A percentile compares a stretch with the other conserved stretches of the same genome.
Evolutionary conservation across 92 coral and sea anemone genomes (phyloP).

Genomic region (Zoanthus sociatus): DNA sequence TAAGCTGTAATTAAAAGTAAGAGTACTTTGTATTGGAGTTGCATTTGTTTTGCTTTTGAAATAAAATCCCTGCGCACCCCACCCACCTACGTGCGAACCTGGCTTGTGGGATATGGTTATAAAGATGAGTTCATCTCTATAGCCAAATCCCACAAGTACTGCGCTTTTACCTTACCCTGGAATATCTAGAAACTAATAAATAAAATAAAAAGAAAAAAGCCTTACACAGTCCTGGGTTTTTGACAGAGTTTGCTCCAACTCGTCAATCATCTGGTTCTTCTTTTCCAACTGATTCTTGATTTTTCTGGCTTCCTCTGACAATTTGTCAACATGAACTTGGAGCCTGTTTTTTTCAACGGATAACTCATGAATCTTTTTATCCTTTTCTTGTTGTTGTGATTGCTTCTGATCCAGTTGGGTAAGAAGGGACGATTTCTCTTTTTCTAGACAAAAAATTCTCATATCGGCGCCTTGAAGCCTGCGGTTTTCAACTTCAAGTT

Average conservation of each 20-base stretch:
- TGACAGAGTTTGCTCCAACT: slow-evolving; percentile 60
- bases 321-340: slow-evolving; percentile 62
- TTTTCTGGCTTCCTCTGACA: slow-evolving; percentile 66
- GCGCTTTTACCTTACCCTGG: not conserved
- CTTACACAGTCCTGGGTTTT: slow-evolving; percentile 18
- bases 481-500: slow-evolving; percentile 65
- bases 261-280: slow-evolving; percentile 67
- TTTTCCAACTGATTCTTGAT: slow-evolving; percentile 58
- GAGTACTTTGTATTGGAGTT: too few species aligned
- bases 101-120: too few species aligned
- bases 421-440: slow-evolving; percentile 62
- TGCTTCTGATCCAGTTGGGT: slow-evolving; percentile 59
- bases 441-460: slow-evolving; percentile 40
- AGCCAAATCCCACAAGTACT: too few species aligned
- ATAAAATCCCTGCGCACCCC: too few species aligned
- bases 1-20: too few species aligned
- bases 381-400: slow-evolving; percentile 52
- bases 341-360: slow-evolving; percentile 70
- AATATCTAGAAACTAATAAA: not conserved
- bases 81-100: too few species aligned
- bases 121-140: too few species aligned
- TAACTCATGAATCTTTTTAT: slow-evolving; percentile 60
- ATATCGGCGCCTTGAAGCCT: slow-evolving; percentile 71
- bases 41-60: too few species aligned
- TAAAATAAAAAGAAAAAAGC: not conserved